A percentile compares a stretch with the other conserved stretches of the same genome.
Conservation (phyloP, 2,113 vertebrate species). For the Melierax canorus region DNA sequence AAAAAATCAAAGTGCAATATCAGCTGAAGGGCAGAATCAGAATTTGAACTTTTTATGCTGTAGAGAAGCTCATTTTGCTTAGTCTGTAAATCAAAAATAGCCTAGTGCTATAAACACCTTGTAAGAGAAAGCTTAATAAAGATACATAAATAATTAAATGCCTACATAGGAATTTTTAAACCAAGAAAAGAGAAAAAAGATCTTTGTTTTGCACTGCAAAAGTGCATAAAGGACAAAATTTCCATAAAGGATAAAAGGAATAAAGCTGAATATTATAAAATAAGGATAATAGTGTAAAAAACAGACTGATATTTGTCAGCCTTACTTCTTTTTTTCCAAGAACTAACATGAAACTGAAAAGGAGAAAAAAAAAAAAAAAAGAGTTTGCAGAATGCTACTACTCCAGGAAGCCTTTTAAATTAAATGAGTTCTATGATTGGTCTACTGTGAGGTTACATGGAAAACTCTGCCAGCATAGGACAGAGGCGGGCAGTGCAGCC, state of each 20-base stretch:
- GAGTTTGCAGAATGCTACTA: background rate
- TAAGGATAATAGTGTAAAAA: background rate
- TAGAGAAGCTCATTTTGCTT: constrained; percentile 16
- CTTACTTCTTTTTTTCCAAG: background rate
- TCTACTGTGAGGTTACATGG: background rate
- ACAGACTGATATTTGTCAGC: background rate
- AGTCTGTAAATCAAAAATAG: constrained; percentile 46
- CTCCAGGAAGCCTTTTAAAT: background rate
- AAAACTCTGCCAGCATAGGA: background rate
- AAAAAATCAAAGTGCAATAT: background rate
- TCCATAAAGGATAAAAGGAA: background rate
- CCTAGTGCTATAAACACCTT: background rate
- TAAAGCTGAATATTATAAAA: background rate
- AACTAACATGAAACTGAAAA: background rate
- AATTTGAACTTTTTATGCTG: background rate
- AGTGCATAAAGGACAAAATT: background rate
- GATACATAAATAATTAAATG: constrained; percentile 41
- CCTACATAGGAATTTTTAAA: background rate
- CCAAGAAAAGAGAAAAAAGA: background rate
- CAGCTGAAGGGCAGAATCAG: background rate
- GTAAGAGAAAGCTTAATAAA: constrained; percentile 14
- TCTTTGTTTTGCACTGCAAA: background rate
- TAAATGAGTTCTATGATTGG: background rate
- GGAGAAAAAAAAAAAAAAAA: background rate
- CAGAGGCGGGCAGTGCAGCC: background rate